phyloP scores from a whole-genome alignment of 2,888 invertebrate species.

The Pollenia angustigena region DNA sequence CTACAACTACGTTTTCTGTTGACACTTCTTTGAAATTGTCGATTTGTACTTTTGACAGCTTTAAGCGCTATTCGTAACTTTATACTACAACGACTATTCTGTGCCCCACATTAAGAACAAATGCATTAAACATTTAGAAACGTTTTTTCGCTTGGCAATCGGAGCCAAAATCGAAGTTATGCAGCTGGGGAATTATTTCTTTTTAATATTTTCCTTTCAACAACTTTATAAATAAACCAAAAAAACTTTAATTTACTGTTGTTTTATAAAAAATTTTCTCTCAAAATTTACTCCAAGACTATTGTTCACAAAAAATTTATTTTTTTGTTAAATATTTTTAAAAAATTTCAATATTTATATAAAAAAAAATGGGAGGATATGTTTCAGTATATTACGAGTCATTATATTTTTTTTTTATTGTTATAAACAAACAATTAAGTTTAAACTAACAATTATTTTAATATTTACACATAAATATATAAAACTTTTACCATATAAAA shows the following conservation, averaged over 20 bases:
- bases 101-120: no score
- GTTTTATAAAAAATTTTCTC: background rate
- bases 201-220: constrained; percentile 1
- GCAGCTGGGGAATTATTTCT: no score
- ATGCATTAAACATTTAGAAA: no score
- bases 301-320: background rate
- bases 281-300: constrained; percentile 20
- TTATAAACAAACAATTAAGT: constrained; percentile 48
- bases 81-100: no score
- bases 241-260: background rate
- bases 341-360: constrained; percentile 17
- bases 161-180: no score
- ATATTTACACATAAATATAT: constrained; percentile 68
- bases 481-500: constrained; percentile 63
- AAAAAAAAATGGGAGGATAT: constrained; percentile 65
- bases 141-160: no score
- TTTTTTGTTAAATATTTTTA: background rate
- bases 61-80: no score
- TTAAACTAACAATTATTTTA: constrained; percentile 61
- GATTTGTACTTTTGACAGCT: no score
- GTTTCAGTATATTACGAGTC: constrained; percentile 51
- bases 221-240: background rate
- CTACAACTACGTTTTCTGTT: no score
- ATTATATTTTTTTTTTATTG: constrained; percentile 13
- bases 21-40: no score